Evolutionary conservation across 2,797 vertebrate genomes (phyloP), one percentile per base, ranked within the genome.

Genomic region (Amphiprion clarkii): DNA sequence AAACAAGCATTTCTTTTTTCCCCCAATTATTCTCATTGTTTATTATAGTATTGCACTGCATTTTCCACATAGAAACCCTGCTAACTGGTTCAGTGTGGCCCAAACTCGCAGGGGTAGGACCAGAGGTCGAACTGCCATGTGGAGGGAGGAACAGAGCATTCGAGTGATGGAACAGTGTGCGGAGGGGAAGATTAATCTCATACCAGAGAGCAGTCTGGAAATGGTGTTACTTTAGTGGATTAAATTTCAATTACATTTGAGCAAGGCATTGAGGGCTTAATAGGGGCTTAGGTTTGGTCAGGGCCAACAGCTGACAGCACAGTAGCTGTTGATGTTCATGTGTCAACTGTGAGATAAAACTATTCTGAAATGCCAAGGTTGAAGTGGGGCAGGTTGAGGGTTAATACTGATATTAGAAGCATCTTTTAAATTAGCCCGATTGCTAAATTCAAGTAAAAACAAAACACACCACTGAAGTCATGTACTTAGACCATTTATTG

Each of bases 201-300:
- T 81, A 79, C 63, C 79, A 79, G 73, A 86, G 82, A 79, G 75
- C 88, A 87, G 82, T 87, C 82, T 90, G 92, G 77, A 90, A 91
- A 92, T 81, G 49, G 76, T 86, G 85, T 85, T 89, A 82, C 84
- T 87, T 87, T 82, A 77, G 80, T 82, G 86, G 93, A 95, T 94
- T 93, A 93, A 81, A 92, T 92, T 94, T 93, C 86, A 94, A 93
- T 95, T 91, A 94, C 93, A 94, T 94, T 93, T 94, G 84, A 86
- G 87, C 71, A 88, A 87, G 73, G 87, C 84, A 87, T 75, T 76
- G 84, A 80, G 27, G 75, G 90, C 86, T 94, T 92, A 94, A 86
- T 81, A 71, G 52, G 55, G 71, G 85, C 75, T 92, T 88, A 89
- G 69, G 74, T 81, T 74, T 78, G 79, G 60, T 65, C 48, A 2